Base-by-base conservation (phyloP, 2,888 invertebrate species). In the Chloromyia formosa region DNA sequence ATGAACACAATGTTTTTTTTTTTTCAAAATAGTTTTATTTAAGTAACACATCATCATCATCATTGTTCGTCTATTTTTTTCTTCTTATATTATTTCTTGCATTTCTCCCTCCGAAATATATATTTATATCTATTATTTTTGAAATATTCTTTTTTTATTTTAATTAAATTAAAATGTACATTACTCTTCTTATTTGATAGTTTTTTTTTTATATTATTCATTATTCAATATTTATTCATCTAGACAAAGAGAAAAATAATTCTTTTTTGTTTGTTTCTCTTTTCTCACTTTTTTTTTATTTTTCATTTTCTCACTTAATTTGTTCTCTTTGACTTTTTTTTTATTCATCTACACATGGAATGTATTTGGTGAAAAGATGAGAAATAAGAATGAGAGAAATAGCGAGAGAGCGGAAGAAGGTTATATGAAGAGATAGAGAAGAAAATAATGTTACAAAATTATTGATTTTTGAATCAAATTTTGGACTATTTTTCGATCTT, bases 261-360 rank as follows among this genome's bases (percentile, higher is more conserved):
- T n/a, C n/a, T n/a, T n/a, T n/a, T n/a, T n/a, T n/a, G 16, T 49
- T 49, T 49, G 49, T 12, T n/a, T 12, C 12, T 49, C 58, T 66
- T 74, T 64, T 75, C n/a, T 75, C 64, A 7, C 27, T 73, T 61
- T 23, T 61, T 45, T 10, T 64, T 12, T 69, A 69, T 27, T 60
- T 54, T 60, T 75, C 75, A n/a, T 72, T 62, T 27, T 53, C 73
- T 75, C 35, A 62, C 12, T 75, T 35, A n/a, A n/a, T 35, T 35
- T 35, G 27, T 35, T 35, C 27, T 4, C 27, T 35, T 35, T 35
- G 27, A 35, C 7, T 35, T 35, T 72, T 66, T 74, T 75, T 74
- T 62, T 69, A 76, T 78, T 58, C 66, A 79, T 80, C 80, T 84
- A 81, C 83, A 83, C 83, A 84, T 84, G 84, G 84, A 84, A 84